Conservation (phyloP, 1,140 invertebrate species). For the Apocrypta bakeri region DNA sequence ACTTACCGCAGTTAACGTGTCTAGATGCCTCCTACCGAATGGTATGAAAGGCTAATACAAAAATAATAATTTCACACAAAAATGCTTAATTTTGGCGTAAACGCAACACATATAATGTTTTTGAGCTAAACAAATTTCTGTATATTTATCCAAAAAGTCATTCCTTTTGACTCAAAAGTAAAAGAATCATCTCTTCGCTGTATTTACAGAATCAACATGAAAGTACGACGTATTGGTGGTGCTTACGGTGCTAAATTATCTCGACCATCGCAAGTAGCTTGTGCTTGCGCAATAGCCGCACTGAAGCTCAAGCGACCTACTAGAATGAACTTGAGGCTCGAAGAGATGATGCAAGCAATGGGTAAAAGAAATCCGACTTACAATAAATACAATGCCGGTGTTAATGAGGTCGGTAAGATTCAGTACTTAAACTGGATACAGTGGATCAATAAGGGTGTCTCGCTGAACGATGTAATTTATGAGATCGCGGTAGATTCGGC, state of each 20-base stretch:
- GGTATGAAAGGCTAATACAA: too few species aligned
- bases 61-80: too few species aligned
- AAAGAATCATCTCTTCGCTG: not conserved
- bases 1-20: too few species aligned
- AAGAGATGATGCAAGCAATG: constrained; percentile 79
- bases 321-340: constrained; percentile 79
- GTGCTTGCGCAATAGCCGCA: constrained; percentile 79
- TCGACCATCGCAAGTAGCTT: constrained; percentile 74
- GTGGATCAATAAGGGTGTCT: constrained; percentile 79
- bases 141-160: too few species aligned
- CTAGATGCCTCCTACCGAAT: too few species aligned
- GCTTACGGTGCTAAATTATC: constrained; percentile 83
- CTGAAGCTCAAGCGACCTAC: constrained; percentile 77
- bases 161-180: too few species aligned
- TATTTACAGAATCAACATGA: constrained; percentile 79
- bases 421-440: constrained; percentile 78
- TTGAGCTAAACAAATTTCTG: too few species aligned
- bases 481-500: too few species aligned
- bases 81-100: too few species aligned
- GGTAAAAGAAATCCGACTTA: constrained; percentile 79
- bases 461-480: constrained; percentile 79
- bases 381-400: constrained; percentile 81
- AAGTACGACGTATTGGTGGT: constrained; percentile 81
- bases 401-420: constrained; percentile 80
- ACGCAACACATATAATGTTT: too few species aligned